Evolutionary conservation across 2,113 vertebrate species (phyloP).

Genomic region (Xiphophorus couchianus): DNA sequence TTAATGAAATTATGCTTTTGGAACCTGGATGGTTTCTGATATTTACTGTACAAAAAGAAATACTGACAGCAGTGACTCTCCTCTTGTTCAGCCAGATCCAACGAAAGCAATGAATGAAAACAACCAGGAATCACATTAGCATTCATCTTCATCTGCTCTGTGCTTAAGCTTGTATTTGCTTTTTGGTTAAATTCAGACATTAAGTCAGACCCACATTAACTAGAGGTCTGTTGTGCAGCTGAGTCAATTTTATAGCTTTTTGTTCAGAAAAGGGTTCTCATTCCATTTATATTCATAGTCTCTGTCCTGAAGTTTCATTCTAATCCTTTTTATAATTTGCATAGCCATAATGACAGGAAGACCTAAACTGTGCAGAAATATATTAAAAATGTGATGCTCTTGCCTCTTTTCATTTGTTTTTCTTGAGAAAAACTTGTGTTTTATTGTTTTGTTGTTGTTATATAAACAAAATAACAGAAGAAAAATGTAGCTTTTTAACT

Average conservation of each 20-base stretch:
- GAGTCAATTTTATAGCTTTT: neutral
- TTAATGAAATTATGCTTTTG: neutral
- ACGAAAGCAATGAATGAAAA: neutral
- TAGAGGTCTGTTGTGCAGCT: neutral
- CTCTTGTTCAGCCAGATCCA: neutral
- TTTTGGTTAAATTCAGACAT: no score
- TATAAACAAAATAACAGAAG: neutral
- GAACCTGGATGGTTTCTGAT: neutral
- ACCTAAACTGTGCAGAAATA: neutral
- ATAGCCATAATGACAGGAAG: neutral
- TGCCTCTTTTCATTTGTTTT: neutral
- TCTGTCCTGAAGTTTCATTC: neutral
- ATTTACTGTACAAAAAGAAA: neutral
- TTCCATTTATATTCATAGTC: neutral
- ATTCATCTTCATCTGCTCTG: neutral
- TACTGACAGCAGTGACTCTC: neutral
- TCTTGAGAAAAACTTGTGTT: neutral
- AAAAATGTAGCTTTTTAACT: neutral
- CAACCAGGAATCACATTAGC: neutral
- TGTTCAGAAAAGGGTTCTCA: neutral
- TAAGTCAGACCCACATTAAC: neutral
- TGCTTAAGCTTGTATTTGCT: neutral
- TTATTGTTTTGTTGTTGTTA: neutral
- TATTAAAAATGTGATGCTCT: neutral
- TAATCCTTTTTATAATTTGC: neutral